phyloP scores from a whole-genome alignment of 2,797 vertebrate genomes.

The Fringilla coelebs region DNA sequence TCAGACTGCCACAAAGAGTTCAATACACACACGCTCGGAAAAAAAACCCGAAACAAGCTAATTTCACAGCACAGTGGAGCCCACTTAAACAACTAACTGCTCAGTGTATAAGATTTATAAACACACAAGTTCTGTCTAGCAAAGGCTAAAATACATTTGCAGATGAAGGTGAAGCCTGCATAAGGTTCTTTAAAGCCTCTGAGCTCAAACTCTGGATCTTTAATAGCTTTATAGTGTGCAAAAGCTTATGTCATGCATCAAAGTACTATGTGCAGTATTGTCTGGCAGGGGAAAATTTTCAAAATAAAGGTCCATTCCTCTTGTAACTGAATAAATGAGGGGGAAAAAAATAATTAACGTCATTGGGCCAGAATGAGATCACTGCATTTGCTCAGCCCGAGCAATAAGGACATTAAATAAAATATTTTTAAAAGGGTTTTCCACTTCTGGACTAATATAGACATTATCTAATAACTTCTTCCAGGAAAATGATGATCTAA shows the following conservation, averaged over 20 bases:
- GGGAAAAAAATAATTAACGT: not conserved
- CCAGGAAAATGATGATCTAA: constrained; percentile 59
- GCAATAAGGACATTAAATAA: constrained; percentile 26
- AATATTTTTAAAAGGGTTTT: constrained; percentile 44
- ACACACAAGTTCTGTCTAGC: constrained; percentile 16
- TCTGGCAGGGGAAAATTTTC: not conserved
- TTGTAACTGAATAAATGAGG: constrained; percentile 13
- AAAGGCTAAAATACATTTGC: not conserved
- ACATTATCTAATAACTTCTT: constrained; percentile 59
- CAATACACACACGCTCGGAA: constrained; percentile 31
- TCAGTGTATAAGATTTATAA: constrained; percentile 47
- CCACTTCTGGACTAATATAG: constrained; percentile 47
- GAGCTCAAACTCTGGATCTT: not conserved
- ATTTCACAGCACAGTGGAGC: constrained; percentile 66
- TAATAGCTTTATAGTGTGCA: not conserved
- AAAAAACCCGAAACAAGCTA: constrained; percentile 61
- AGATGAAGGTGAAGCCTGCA: not conserved
- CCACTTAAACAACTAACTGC: constrained; percentile 60
- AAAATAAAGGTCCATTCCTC: constrained; percentile 28
- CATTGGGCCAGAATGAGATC: constrained; percentile 13
- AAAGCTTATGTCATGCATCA: not conserved
- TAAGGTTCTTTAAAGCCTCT: not conserved
- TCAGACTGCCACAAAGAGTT: constrained; percentile 59
- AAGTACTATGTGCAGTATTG: not conserved
- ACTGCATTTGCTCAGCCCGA: not conserved